Base-by-base conservation (phyloP, 2,888 invertebrate genomes). In the Hirtodrosophila alboralis region DNA sequence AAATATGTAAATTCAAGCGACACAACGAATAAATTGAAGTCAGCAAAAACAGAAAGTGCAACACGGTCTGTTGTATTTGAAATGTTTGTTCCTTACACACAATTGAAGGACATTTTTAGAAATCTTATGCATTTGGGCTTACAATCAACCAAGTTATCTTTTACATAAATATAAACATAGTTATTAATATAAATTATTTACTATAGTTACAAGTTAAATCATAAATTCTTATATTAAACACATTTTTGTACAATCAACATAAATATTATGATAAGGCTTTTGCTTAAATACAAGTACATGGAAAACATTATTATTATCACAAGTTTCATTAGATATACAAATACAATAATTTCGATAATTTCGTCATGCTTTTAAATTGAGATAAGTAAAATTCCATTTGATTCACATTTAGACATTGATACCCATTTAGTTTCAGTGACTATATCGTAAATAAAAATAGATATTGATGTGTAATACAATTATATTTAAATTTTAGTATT, bases 1-100 rank as follows among this genome's bases (percentile, higher is more conserved):
- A 61, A 12, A 52, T 70, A 85, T 84, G 83, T 63, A 85, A 85
- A 81, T 84, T 73, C 28, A 37, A 59, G 56, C 67, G 62, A 73
- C 67, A 68, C 71, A 53, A 31, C 75, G 69, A 66, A 84, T 79
- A 79, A 74, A 80, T 84, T 77, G 47, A 48, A 74, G 74, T 51
- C 62, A 48, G 52, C 30, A 49, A 60, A 72, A 36, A 26, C 44
- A 40, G 67, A 63, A 57, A 60, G 10, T 48, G 30, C 36, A 52
- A 57, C 23, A 36, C 28, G 37, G 3, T n/a, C n/a, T 16, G 12
- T 16, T 38, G 36, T 30, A 40, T 48, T 51, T 47, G 13, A 53
- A 56, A 59, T 41, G 48, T 4, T n/a, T 27, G 27, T 41, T 53
- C 49, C 38, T 40, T 23, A 54, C 51, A 34, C 21, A 43, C n/a